Evolutionary conservation across 2,797 vertebrate genomes (phyloP).

Genomic region (Alosa sapidissima): DNA sequence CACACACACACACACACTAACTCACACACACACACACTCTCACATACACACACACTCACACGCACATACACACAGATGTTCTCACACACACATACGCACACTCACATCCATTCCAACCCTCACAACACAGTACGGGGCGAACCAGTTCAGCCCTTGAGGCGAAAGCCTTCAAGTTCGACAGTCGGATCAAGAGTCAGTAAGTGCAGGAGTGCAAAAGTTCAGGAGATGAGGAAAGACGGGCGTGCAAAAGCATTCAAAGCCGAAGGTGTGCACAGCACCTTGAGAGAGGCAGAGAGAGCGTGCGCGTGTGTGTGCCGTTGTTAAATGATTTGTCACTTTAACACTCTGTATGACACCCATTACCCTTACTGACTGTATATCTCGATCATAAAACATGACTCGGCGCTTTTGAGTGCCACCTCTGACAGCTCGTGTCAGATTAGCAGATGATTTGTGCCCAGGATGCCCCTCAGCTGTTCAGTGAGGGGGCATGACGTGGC

Average conservation of each 20-base stretch:
- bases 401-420: background rate
- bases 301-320: background rate
- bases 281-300: background rate
- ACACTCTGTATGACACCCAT: conserved; percentile 13
- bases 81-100: background rate
- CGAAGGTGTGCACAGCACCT: background rate
- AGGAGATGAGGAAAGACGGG: background rate
- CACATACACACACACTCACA: background rate
- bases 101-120: background rate
- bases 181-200: background rate
- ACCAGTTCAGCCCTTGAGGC: background rate
- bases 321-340: conserved; percentile 23
- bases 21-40: background rate
- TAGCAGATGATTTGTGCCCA: conserved; percentile 3
- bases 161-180: background rate
- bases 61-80: background rate
- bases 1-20: background rate
- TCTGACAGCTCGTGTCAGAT: background rate
- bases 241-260: background rate
- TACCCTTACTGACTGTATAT: background rate
- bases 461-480: background rate
- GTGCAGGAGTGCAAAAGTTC: conserved; percentile 16
- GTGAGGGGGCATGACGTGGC: background rate
- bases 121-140: background rate
- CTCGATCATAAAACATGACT: background rate